Evolutionary conservation across 2,797 vertebrate genomes (phyloP), one percentile per base, ranked within the genome.

Genomic region (Alosa sapidissima): DNA sequence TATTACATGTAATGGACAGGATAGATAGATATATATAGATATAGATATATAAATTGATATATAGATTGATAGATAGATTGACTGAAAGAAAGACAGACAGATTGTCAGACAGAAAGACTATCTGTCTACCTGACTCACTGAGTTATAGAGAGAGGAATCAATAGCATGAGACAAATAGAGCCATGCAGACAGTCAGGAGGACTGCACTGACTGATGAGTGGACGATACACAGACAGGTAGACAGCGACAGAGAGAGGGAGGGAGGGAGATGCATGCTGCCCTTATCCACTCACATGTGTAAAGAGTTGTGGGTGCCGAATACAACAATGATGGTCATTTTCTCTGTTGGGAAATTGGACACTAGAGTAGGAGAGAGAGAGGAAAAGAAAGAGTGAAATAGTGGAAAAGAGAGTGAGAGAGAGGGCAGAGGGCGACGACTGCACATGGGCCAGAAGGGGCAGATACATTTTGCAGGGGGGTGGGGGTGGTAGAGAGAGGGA

Each of bases 271-370:
- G 1, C 41, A 41, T 11, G 62, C 45, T 3, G 49, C 33, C 1
- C 41, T 62, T 83, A n/a, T 47, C 65, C 48, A 47, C 83, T 28
- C 55, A 24, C 28, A 81, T 45, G 11, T n/a, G 82, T 33, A 55
- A 81, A 60, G 13, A 75, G 41, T 84, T 82, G 6, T 14, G 81
- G 7, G 62, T 83, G 85, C 48, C 55, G 85, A 89, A 85, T 85
- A 75, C 24, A 8, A n/a, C 65, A 81, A 86, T 86, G 87, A 81
- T 54, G 87, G 87, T 89, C 58, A 91, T 90, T 89, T 91, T 89
- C 88, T 89, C 83, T 52, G 75, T 81, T 78, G 85, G 87, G 62
- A 82, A 91, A 88, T 85, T 83, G 82, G 81, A 87, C 78, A 81
- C 60, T 84, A 88, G 81, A 84, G 49, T 24, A 33, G 85, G 81